A percentile compares a stretch with the other conserved stretches of the same genome.
These are phyloP conservation scores for Lucifuga dentata DNA, from an alignment of 2,113 vertebrate species.

Conservation along the genomic window DNA sequence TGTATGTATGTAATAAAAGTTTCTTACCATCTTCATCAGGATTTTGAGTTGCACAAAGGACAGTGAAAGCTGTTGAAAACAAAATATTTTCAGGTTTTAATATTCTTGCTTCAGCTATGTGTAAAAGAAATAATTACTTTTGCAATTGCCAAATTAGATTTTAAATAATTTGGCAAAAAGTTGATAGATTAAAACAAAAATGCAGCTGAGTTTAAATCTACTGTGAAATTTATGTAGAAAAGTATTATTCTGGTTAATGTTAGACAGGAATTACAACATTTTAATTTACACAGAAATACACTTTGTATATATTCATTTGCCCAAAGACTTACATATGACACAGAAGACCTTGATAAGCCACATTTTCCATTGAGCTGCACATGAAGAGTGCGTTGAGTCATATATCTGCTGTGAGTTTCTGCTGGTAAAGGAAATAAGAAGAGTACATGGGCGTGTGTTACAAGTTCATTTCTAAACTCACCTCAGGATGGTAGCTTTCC, in stretches of 20 bases:
- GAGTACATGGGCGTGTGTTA: conserved; percentile 38
- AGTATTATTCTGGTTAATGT: neutral
- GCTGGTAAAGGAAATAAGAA: conserved; percentile 31
- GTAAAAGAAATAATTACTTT: neutral
- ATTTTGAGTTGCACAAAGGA: conserved; percentile 40
- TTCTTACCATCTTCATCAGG: conserved; percentile 16
- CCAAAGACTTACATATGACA: conserved; percentile 66
- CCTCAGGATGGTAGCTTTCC: conserved; percentile 48
- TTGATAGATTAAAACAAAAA: too few species aligned
- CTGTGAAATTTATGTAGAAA: too few species aligned
- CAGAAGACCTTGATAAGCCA: conserved; percentile 37
- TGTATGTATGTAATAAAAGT: neutral
- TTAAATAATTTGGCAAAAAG: too few species aligned
- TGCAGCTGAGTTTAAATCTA: too few species aligned
- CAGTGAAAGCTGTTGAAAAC: conserved; percentile 48
- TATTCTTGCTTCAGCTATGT: neutral
- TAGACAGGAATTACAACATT: neutral
- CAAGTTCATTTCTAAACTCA: conserved; percentile 33
- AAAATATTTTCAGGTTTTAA: neutral
- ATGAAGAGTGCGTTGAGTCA: conserved; percentile 33
- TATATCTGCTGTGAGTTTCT: conserved; percentile 3
- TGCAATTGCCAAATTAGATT: neutral
- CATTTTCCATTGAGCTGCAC: conserved; percentile 65
- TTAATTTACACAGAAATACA: neutral
- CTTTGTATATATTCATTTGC: neutral